These are phyloP conservation scores for Calephelis virginiensis DNA, from an alignment of 1,140 invertebrate species.

Conservation along the genomic window DNA sequence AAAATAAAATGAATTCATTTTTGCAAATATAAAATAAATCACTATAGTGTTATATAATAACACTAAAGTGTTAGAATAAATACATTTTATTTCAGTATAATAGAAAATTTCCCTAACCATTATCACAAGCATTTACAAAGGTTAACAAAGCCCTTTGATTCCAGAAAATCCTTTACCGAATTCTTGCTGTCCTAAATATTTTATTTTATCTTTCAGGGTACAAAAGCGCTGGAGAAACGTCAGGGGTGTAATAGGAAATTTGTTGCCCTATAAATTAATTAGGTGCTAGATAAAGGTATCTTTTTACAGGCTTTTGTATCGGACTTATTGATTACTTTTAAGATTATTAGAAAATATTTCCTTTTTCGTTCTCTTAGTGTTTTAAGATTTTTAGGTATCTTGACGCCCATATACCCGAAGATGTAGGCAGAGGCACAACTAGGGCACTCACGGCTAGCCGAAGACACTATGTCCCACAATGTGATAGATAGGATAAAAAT, in stretches of 20 bases:
- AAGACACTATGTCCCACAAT: too few species aligned
- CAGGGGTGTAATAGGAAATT: conserved; percentile 14
- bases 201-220: conserved; percentile 13
- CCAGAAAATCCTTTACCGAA: conserved; percentile 10
- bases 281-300: background rate
- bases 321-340: too few species aligned
- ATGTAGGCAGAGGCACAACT: too few species aligned
- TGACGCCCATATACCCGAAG: too few species aligned
- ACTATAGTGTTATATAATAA: too few species aligned
- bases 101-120: background rate
- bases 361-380: too few species aligned
- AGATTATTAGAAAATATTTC: too few species aligned
- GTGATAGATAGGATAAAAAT: too few species aligned
- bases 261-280: conserved; percentile 15
- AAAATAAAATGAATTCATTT: too few species aligned
- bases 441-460: too few species aligned
- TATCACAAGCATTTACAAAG: conserved; percentile 10
- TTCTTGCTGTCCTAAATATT: conserved; percentile 15
- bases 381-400: too few species aligned
- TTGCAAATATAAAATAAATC: too few species aligned
- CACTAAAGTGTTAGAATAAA: background rate
- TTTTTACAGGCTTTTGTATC: background rate
- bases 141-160: conserved; percentile 16
- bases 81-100: background rate
- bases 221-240: conserved; percentile 6